Base-by-base conservation (phyloP, 2,888 invertebrate species). In the Papilio elwesi region DNA sequence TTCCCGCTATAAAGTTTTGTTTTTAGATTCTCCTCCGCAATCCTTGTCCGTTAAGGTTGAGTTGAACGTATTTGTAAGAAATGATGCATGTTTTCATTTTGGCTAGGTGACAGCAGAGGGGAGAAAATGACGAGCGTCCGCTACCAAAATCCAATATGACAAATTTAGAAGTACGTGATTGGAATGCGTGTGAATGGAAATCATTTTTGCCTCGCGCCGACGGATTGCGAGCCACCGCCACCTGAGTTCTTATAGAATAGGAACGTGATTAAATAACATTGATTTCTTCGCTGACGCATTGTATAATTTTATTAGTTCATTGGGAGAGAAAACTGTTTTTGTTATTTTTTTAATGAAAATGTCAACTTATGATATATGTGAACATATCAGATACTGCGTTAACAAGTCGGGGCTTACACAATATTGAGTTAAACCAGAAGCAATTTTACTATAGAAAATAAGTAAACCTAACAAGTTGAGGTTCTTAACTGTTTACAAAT, bases 91-190 rank as follows among this genome's bases (percentile, higher is more conserved):
- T 90, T 91, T 92, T 91, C 91, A 91, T 92, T 93, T 92, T 88
- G 88, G 81, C 89, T 83, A 83, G 82, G 82, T 91, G 93, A 92
- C 92, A 93, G 88, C 43, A 86, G 84, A 85, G 74, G 76, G 82
- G 86, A 89, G 86, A 83, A 90, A 88, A 89, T 92, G 91, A 90
- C 85, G 88, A 89, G 88, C 86, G 84, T 81, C 83, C 84, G 85
- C 88, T 83, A 88, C 84, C 87, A 88, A 92, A 93, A 93, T 93
- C 93, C 93, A 93, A 93, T 93, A 93, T 93, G 93, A 93, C 93
- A 93, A 93, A 93, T 93, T 93, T 90, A 90, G 88, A 86, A 88
- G 87, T 88, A 93, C 93, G 93, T 93, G 93, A 92, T 91, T 90
- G 89, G 93, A 93, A 93, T 93, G 88, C 89, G 84, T 79, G 83